These are phyloP conservation scores for Dilophus febrilis DNA, from an alignment of 2,888 invertebrate species.

Conservation along the genomic window DNA sequence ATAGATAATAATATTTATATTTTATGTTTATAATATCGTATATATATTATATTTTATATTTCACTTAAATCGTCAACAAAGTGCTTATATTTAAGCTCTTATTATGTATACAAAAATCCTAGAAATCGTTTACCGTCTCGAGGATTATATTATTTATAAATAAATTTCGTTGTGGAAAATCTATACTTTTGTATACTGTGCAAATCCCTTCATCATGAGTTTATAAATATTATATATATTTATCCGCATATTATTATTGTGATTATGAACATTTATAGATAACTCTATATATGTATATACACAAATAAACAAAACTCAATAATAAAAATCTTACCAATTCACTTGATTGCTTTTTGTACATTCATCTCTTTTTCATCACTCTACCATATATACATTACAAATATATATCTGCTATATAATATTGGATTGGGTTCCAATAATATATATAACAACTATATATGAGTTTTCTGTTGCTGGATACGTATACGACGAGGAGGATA, in stretches of 20 bases:
- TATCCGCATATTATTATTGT: neutral
- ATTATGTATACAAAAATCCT: slow-evolving; percentile 3
- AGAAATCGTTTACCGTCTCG: slow-evolving; percentile 6
- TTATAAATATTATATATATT: no score
- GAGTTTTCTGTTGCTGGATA: neutral
- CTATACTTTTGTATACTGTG: neutral
- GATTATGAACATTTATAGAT: neutral
- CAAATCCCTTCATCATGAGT: slow-evolving; percentile 1
- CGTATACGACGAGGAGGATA: neutral
- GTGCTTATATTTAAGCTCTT: slow-evolving; percentile 3
- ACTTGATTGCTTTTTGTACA: slow-evolving; percentile 6
- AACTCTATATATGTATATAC: neutral
- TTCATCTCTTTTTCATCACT: neutral
- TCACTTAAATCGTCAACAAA: neutral
- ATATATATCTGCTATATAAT: neutral
- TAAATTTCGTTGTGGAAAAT: neutral
- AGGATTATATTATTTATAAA: slow-evolving; percentile 2
- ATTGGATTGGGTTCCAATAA: neutral
- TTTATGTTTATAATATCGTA: no score
- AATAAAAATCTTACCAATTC: slow-evolving; percentile 7
- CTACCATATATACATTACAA: no score
- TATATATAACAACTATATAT: neutral
- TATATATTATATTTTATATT: no score
- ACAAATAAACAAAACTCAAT: slow-evolving; percentile 2
- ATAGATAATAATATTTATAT: no score